These are phyloP conservation scores for Monomorium pharaonis DNA, from an alignment of 1,140 invertebrate genomes.

Conservation along the genomic window DNA sequence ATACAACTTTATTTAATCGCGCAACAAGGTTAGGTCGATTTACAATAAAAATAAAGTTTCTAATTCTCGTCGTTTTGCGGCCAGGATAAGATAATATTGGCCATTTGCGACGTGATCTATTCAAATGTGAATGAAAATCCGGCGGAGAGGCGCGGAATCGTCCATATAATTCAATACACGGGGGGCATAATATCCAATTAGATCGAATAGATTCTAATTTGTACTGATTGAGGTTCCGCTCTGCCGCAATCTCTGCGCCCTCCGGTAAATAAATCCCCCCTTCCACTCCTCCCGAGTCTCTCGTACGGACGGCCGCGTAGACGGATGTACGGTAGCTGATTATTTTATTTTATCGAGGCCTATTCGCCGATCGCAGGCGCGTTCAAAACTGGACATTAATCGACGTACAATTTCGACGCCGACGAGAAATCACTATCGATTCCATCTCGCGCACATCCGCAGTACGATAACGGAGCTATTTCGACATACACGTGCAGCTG, in stretches of 20 bases:
- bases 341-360: constrained; percentile 74
- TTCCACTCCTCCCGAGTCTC: too few species aligned
- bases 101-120: not conserved
- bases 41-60: not conserved
- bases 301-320: constrained; percentile 17
- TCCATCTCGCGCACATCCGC: constrained; percentile 17
- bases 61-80: not conserved
- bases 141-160: constrained; percentile 45
- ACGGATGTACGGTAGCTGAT: constrained; percentile 74
- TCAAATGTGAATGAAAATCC: constrained; percentile 16
- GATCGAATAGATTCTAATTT: constrained; percentile 81
- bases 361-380: not conserved
- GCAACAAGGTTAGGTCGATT: not conserved
- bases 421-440: constrained; percentile 37
- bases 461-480: constrained; percentile 21
- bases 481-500: constrained; percentile 36
- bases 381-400: constrained; percentile 34
- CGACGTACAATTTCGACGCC: constrained; percentile 28
- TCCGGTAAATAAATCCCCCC: constrained; percentile 72
- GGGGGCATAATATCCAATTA: constrained; percentile 80
- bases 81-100: not conserved
- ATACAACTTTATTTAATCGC: not conserved
- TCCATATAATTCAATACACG: constrained; percentile 73
- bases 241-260: constrained; percentile 68
- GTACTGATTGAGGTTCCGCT: constrained; percentile 75